phyloP scores from a whole-genome alignment of 1,140 invertebrate genomes.

The Drosophila pseudoananassae region DNA sequence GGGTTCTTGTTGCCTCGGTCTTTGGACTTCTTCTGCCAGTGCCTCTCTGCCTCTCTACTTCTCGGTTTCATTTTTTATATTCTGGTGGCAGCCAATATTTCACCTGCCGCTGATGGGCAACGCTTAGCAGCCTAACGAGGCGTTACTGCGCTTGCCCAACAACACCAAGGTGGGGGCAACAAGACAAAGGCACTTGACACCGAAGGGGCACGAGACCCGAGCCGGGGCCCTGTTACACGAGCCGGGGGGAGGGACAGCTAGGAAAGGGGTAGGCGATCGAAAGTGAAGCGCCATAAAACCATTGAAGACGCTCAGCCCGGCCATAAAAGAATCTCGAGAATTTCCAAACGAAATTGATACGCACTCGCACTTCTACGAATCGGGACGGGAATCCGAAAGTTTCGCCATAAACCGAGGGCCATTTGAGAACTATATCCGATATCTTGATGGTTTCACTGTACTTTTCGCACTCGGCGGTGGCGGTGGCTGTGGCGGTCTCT shows the following conservation, averaged over 20 bases:
- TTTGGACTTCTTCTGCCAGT: slow-evolving; percentile 1
- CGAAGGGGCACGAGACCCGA: not conserved
- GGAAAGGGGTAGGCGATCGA: slow-evolving; percentile 29
- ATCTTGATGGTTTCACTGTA: not conserved
- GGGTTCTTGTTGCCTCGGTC: slow-evolving; percentile 8
- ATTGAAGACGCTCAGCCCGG: slow-evolving; percentile 29
- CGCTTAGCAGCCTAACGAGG: slow-evolving; percentile 71
- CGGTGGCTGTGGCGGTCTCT: slow-evolving; percentile 27
- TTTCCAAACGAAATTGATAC: slow-evolving; percentile 67
- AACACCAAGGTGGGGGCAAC: not conserved
- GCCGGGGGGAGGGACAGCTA: not conserved
- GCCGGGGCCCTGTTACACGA: not conserved
- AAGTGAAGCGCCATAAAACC: slow-evolving; percentile 54
- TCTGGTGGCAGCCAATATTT: slow-evolving; percentile 69
- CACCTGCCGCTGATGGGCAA: slow-evolving; percentile 54
- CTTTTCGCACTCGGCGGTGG: not conserved
- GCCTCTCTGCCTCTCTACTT: slow-evolving; percentile 16
- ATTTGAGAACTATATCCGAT: not conserved
- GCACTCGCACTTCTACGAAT: slow-evolving; percentile 19
- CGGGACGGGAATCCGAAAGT: slow-evolving; percentile 43
- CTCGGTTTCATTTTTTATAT: slow-evolving; percentile 22
- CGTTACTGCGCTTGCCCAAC: slow-evolving; percentile 49
- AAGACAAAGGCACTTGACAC: slow-evolving; percentile 40
- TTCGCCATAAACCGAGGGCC: not conserved
- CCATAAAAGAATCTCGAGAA: slow-evolving; percentile 59